Evolutionary conservation across 2,113 vertebrate genomes (phyloP), one percentile per base, ranked within the genome.

Genomic region (Origma solitaria): DNA sequence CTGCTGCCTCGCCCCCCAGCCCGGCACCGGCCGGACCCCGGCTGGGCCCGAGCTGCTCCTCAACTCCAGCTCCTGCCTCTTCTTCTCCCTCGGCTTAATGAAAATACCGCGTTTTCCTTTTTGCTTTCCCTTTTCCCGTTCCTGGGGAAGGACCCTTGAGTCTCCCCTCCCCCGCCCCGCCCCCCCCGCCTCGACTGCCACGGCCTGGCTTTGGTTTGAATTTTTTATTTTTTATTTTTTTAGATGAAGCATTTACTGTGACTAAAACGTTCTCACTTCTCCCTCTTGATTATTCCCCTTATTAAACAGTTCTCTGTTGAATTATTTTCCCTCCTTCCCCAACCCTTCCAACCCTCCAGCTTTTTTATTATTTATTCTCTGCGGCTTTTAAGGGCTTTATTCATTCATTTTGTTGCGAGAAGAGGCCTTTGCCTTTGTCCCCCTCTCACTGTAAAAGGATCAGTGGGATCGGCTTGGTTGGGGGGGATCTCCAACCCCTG

Each of bases 221-320:
- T 28, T 11, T 22, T 35, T 24, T 42, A 23, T 19, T 37, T 24
- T 22, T 64, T 8, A 25, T 18, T 37, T 58, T 64, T 19, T 61
- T 7, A 77, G 30, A 50, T 50, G 42, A 87, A 76, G 53, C 19
- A 4, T 75, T 95, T 72, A 77, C 35, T 19, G 28, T 86, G 83
- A 78, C 72, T 82, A 60, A 85, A 73, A 68, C 37, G 4, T 45
- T 73, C 81, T 90, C 53, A 9, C 38, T 75, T 87, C 49, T 80
- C 53, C 65, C 61, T 61, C 77, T 89, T 68, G 54, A 57, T 86
- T 62, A 72, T 82, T 90, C 89, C 37, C 61, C 62, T 87, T 86
- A 92, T 90, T 86, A 94, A 96, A 80, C 38, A 82, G 61, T 61
- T 94, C 70, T 17, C 12, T 28, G 33, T 6, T 75, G 72, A 86